Percentiles rank a stretch among this genome's conserved stretches.
Evolutionary conservation across 2,797 vertebrate species (phyloP).

Genomic region (Artibeus lituratus): DNA sequence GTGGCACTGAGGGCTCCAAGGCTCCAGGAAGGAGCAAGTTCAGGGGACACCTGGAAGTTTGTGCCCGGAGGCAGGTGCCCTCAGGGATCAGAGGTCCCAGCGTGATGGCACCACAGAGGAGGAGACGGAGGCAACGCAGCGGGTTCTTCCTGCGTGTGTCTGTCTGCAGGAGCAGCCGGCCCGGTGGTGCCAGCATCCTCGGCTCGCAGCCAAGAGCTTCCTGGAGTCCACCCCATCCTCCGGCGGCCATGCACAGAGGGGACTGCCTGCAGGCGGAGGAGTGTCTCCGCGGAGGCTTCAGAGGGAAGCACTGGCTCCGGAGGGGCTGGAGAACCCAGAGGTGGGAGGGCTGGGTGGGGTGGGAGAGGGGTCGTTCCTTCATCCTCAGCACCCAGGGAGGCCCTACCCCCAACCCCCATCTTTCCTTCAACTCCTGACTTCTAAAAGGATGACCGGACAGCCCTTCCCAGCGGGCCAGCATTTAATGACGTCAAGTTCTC

Average conservation of each 20-base stretch:
- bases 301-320: too few relatives aligned
- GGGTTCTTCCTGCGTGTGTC: neutral
- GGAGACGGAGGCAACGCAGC: neutral
- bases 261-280: neutral
- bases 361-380: too few relatives aligned
- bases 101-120: neutral
- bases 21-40: neutral
- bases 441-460: neutral
- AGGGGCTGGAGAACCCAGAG: neutral
- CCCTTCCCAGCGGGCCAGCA: neutral
- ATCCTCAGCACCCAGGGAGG: neutral
- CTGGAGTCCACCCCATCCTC: neutral
- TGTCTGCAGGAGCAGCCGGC: neutral
- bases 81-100: neutral
- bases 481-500: neutral
- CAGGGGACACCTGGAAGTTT: neutral
- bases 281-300: neutral
- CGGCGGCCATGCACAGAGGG: neutral
- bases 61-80: too few relatives aligned
- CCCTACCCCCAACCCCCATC: neutral
- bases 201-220: neutral
- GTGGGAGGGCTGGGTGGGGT: accelerated
- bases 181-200: neutral
- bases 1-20: neutral
- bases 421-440: neutral